Evolutionary conservation across 2,113 vertebrate species (phyloP).

Genomic region (Esox niger): DNA sequence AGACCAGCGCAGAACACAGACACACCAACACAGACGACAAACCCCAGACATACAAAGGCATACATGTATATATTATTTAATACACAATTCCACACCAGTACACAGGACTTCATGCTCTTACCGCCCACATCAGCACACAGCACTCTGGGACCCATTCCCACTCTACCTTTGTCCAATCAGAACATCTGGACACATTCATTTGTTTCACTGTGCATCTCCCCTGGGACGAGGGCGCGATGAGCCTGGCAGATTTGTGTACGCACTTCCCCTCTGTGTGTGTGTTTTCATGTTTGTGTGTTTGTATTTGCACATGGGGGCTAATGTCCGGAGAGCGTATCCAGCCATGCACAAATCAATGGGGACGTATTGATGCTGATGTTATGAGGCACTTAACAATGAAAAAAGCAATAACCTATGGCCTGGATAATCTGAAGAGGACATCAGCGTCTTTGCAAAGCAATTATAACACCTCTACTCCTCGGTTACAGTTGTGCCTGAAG

Average conservation of each 20-base stretch:
- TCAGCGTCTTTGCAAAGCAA: conserved; percentile 53
- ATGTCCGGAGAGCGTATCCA: conserved; percentile 38
- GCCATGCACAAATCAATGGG: conserved; percentile 58
- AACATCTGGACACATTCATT: conserved; percentile 58
- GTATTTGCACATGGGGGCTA: conserved; percentile 4
- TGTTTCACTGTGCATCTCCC: conserved; percentile 41
- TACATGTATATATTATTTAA: neutral
- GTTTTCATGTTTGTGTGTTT: conserved; percentile 6
- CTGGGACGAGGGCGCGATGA: conserved; percentile 30
- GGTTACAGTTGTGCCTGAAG: conserved; percentile 48
- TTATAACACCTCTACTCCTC: conserved; percentile 56
- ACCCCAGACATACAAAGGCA: conserved; percentile 4
- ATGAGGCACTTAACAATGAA: conserved; percentile 67
- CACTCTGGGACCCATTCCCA: neutral
- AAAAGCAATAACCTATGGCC: conserved; percentile 66
- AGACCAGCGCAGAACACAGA: conserved; percentile 11
- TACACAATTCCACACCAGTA: neutral
- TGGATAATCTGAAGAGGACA: conserved; percentile 56
- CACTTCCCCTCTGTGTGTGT: neutral
- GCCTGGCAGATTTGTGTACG: conserved; percentile 9
- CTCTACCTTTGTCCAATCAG: conserved; percentile 17
- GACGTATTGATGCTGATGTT: conserved; percentile 59
- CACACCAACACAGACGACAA: conserved; percentile 16
- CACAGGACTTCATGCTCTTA: neutral
- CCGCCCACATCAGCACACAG: conserved; percentile 15